Percentiles rank a stretch among this genome's conserved stretches.
These are phyloP conservation scores for Eristalis arbustorum DNA, from an alignment of 2,888 invertebrate species.

Conservation along the genomic window DNA sequence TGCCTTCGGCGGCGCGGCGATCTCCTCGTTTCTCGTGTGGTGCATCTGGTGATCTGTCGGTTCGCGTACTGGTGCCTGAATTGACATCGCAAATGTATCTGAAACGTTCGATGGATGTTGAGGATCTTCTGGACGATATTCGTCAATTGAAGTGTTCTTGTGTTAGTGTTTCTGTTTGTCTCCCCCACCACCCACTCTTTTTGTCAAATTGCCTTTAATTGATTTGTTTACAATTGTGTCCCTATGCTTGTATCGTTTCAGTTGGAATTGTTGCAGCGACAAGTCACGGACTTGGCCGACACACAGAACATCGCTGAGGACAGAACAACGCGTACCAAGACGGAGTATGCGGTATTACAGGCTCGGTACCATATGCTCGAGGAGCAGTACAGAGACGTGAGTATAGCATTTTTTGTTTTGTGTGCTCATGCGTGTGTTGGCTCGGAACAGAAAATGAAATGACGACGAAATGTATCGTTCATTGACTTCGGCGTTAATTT, in stretches of 20 bases:
- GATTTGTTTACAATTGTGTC: conserved; percentile 25
- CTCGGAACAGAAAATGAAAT: no score
- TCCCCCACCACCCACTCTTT: not conserved
- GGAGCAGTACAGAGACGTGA: conserved; percentile 86
- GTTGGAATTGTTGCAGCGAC: conserved; percentile 96
- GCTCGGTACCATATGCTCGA: conserved; percentile 95
- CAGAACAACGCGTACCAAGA: conserved; percentile 92
- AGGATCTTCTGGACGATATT: conserved; percentile 78
- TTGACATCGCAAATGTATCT: conserved; percentile 77
- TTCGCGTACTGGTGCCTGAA: not conserved
- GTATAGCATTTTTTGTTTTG: conserved; percentile 45
- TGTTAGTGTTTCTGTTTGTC: conserved; percentile 75
- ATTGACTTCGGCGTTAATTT: not conserved
- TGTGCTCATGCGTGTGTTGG: not conserved
- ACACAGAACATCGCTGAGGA: conserved; percentile 93
- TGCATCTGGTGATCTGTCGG: not conserved
- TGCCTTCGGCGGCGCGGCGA: conserved; percentile 10
- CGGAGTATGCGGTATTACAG: conserved; percentile 95
- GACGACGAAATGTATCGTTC: not conserved
- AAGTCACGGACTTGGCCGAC: conserved; percentile 93
- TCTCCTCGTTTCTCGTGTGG: not conserved
- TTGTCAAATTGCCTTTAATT: conserved; percentile 6
- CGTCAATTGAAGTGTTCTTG: conserved; percentile 78
- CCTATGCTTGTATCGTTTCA: conserved; percentile 80
- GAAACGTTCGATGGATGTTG: conserved; percentile 79